Conservation (phyloP, 2,113 vertebrate species). For the Tyto alba region DNA sequence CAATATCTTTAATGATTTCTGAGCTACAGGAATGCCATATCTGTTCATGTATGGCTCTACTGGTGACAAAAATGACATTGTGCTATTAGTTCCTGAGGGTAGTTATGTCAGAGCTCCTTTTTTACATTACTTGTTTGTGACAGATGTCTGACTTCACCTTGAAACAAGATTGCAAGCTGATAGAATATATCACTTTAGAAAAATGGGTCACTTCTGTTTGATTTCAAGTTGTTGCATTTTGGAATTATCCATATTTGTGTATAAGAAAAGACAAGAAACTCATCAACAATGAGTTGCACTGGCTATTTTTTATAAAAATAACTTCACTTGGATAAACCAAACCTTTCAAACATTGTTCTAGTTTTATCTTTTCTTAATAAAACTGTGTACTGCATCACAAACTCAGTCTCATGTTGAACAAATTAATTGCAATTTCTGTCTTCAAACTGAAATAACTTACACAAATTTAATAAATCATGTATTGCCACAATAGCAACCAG, state of each 20-base stretch:
- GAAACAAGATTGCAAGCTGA: neutral
- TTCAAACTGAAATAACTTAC: neutral
- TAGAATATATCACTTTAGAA: neutral
- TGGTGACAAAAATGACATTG: neutral
- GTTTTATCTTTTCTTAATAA: conserved; percentile 1
- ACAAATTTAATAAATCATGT: neutral
- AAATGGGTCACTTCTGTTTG: neutral
- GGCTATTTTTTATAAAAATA: neutral
- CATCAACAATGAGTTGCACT: neutral
- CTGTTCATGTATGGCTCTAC: neutral
- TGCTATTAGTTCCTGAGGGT: neutral
- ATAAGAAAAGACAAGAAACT: neutral
- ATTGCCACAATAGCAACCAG: neutral
- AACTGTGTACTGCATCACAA: neutral
- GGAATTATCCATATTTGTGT: neutral
- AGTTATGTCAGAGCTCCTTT: neutral
- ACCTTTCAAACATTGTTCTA: neutral
- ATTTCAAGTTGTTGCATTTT: neutral
- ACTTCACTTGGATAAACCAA: neutral
- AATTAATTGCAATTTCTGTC: neutral
- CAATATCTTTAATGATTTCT: neutral
- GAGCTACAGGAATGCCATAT: neutral
- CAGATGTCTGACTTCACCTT: neutral
- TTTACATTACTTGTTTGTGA: neutral
- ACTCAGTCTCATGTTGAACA: neutral